Conservation (phyloP, 2,888 invertebrate genomes). For the Monopis laevigella region DNA sequence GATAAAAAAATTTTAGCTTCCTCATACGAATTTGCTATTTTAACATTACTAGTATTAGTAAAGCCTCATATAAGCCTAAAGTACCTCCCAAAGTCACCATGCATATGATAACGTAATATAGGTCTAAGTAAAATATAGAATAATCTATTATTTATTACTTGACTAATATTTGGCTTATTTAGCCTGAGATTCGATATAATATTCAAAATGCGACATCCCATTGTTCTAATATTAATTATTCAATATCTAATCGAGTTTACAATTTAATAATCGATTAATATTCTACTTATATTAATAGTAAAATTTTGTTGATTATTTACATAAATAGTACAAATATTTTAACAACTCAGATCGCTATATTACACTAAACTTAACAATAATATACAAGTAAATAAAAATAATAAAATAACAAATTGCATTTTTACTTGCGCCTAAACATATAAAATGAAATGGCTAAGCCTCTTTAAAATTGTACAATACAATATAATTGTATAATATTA, state of each 20-base stretch:
- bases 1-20: too few species aligned
- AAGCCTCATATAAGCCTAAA: too few species aligned
- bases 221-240: constrained; percentile 30
- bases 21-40: too few species aligned
- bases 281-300: constrained; percentile 8
- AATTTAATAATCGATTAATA: constrained; percentile 8
- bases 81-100: too few species aligned
- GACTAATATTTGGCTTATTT: too few species aligned
- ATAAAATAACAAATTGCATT: constrained; percentile 18
- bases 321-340: constrained; percentile 60
- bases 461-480: constrained; percentile 1
- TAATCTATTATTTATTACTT: too few species aligned
- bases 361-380: constrained; percentile 60
- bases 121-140: too few species aligned
- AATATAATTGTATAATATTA: constrained; percentile 1
- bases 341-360: constrained; percentile 47
- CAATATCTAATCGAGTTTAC: constrained; percentile 11
- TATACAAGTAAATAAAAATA: constrained; percentile 35
- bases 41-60: too few species aligned
- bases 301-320: constrained; percentile 37
- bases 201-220: too few species aligned
- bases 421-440: not conserved
- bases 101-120: too few species aligned
- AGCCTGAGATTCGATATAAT: too few species aligned
- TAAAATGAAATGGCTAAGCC: constrained; percentile 11